These are phyloP conservation scores for Syrista parreyssii DNA, from an alignment of 2,888 invertebrate species.

Conservation along the genomic window DNA sequence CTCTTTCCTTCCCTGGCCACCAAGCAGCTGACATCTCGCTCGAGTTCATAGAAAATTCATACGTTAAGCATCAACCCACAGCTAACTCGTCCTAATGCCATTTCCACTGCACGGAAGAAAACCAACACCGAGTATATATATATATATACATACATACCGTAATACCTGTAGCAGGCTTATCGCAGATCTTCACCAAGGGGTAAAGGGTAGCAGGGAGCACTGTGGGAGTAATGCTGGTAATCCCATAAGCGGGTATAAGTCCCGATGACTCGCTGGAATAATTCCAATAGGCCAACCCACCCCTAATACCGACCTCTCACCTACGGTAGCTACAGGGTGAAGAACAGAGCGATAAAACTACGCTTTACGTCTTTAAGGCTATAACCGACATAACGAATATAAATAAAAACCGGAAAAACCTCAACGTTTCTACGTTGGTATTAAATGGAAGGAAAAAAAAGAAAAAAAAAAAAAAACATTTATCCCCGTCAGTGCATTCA, in stretches of 20 bases:
- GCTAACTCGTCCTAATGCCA: background rate
- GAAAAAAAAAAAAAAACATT: background rate
- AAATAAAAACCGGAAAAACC: background rate
- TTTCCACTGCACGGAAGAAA: background rate
- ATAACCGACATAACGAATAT: background rate
- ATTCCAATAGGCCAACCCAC: slow-evolving; percentile 51
- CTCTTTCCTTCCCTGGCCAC: no score
- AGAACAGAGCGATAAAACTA: background rate
- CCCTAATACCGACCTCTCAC: slow-evolving; percentile 14
- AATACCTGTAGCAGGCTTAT: slow-evolving; percentile 41
- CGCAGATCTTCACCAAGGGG: slow-evolving; percentile 25
- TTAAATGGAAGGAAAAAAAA: no score
- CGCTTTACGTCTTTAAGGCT: background rate
- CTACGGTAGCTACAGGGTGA: background rate
- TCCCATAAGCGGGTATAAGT: slow-evolving; percentile 61
- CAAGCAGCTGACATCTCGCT: background rate
- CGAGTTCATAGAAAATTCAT: background rate
- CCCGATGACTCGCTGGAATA: slow-evolving; percentile 59
- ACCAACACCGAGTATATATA: background rate
- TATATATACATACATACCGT: background rate
- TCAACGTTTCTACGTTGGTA: no score
- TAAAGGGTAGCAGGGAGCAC: slow-evolving; percentile 40
- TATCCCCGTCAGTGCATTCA: background rate
- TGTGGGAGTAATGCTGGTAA: slow-evolving; percentile 54
- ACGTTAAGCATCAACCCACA: background rate